Evolutionary conservation across 2,888 invertebrate genomes (phyloP), one percentile per base, ranked within the genome.

Genomic region (Buathra laborator): DNA sequence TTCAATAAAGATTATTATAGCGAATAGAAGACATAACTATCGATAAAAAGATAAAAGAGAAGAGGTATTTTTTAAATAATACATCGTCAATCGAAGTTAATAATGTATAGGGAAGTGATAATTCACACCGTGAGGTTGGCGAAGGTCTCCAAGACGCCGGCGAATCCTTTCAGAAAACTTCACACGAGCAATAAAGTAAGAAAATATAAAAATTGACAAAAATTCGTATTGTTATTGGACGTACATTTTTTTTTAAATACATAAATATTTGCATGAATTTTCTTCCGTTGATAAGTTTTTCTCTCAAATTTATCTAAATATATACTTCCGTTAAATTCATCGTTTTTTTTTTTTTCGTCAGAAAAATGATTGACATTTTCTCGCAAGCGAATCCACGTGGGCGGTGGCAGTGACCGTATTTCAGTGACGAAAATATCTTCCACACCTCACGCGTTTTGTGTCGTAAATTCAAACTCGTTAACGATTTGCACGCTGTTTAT

Each of bases 141-240:
- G 70, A 90, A 89, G 77, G 81, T 89, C 53, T 84, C 89, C 6
- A 90, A 89, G 72, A 74, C 86, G 29, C 87, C 88, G 37, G 77
- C 80, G 32, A 89, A 87, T 56, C 85, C 86, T 66, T 84, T 92
- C 29, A 87, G 90, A 84, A 89, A 84, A 80, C 66, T 92, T 56
- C 91, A 92, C 76, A 87, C 89, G 9, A 89, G 86, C 67, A 86
- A 85, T 29, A 89, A 89, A 92, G 92, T 91, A 84, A 83, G 84
- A 37, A 51, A 19, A 6, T 6, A 43, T 44, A 37, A 24, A 53
- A 67, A 66, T 24, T 7, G n/a, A 19, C 14, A 19, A 10, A 7
- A 37, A 62, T 19, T 14, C 14, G 12, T 16, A 62, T 77, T 62
- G n/a, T 24, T 51, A 19, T 29, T 6, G 12, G n/a, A 37, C 37